These are phyloP conservation scores for Poeciliopsis prolifica DNA, from an alignment of 2,113 vertebrate genomes.

Conservation along the genomic window DNA sequence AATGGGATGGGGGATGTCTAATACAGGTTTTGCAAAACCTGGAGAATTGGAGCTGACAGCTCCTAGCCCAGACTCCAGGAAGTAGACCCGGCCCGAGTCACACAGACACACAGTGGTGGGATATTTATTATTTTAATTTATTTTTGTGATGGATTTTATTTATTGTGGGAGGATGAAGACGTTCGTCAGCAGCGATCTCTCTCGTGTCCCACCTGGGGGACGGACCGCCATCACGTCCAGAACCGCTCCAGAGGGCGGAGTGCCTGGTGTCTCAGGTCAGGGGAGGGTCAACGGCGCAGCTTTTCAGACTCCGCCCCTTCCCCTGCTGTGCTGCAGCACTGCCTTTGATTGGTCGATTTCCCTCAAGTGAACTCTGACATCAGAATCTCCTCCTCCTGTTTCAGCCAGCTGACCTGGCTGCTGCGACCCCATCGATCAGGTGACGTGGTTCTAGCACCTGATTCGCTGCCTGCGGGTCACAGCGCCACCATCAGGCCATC, in stretches of 20 bases:
- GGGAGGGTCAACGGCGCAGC: no score
- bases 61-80: no score
- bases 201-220: slow-evolving; percentile 15
- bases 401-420: no score
- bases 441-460: background rate
- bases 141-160: slow-evolving; percentile 65
- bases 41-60: no score
- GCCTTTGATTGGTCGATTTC: slow-evolving; percentile 1
- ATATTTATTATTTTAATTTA: slow-evolving; percentile 72
- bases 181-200: slow-evolving; percentile 36
- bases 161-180: slow-evolving; percentile 59
- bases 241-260: background rate
- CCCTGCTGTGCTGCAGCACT: no score
- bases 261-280: no score
- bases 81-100: no score
- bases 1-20: no score
- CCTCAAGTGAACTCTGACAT: background rate
- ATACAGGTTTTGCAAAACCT: no score
- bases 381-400: background rate
- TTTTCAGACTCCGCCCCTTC: no score
- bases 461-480: background rate
- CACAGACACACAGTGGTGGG: slow-evolving; percentile 25
- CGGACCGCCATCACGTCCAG: background rate
- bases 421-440: no score
- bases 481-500: slow-evolving; percentile 1